Base-by-base conservation (phyloP, 2,113 vertebrate species). In the Promerops cafer region DNA sequence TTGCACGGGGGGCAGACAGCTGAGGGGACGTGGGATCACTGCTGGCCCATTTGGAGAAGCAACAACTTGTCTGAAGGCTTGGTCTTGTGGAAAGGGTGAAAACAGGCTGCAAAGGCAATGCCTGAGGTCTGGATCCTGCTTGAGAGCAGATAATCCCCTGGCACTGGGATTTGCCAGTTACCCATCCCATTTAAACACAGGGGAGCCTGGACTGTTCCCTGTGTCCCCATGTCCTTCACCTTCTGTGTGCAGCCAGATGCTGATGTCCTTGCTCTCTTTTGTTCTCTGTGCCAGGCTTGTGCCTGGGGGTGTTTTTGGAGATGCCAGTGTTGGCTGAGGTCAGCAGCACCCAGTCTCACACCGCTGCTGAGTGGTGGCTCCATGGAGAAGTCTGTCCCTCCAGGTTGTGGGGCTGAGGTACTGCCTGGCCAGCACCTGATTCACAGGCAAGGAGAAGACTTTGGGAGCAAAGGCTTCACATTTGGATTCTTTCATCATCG, bases 331-430 rank as follows among this genome's bases (percentile, higher is more conserved):
- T 81, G 45, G 16, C 0, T 60, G 45, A n/a, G 50, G 20, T 61
- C 69, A 66, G 84, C 78, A 88, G 65, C 44, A 31, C 15, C 28
- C 54, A 31, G 40, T 21, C 13, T 53, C 50, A 52, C 18, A 28
- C 7, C 0, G 8, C 63, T 81, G 49, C 68, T 35, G 57, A 50
- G 71, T 0, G 0, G 27, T 0, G 0, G 44, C 86, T 79, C n/a
- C 28, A 14, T 6, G 11, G 59, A 17, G 20, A 78, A 16, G 11
- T 59, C 65, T 75, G 39, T 71, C 30, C 65, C 65, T 63, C 39
- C 39, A 33, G 30, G 70, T 27, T 5, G 28, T 31, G 53, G 69
- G 45, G 21, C 71, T 68, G 44, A 64, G 69, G 56, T 71, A 39
- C 35, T 0, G 0, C 15, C 28, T 28, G 42, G 35, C 27, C 65